Evolutionary conservation across 2,888 invertebrate species (phyloP).

Genomic region (Carterocephalus palaemon): DNA sequence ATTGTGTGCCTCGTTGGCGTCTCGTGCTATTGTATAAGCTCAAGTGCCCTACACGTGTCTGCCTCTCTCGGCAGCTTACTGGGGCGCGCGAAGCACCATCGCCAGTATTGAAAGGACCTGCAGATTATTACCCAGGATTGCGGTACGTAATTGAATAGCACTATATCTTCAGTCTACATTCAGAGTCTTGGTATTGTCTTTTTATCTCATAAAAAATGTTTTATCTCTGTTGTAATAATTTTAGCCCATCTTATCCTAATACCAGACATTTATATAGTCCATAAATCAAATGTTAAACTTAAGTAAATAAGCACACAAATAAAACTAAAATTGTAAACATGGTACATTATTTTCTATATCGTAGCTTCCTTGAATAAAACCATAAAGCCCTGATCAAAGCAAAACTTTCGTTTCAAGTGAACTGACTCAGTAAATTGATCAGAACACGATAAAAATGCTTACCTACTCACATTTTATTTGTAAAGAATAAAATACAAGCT

Average conservation of each 20-base stretch:
- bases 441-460: not conserved
- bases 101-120: conserved; percentile 1
- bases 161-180: no score
- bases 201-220: no score
- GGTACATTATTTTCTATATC: no score
- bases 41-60: conserved; percentile 46
- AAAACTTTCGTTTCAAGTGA: not conserved
- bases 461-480: not conserved
- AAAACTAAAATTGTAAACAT: no score
- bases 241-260: no score
- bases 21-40: conserved; percentile 35
- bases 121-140: not conserved
- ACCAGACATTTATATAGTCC: no score
- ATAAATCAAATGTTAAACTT: no score
- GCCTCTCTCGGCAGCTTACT: conserved; percentile 40
- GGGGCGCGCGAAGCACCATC: conserved; percentile 17
- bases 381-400: conserved; percentile 1
- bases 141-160: no score
- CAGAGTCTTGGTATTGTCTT: no score
- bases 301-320: no score
- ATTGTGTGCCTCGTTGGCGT: conserved; percentile 8
- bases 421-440: conserved; percentile 6
- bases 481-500: not conserved
- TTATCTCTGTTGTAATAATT: no score
- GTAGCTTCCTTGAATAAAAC: no score